Percentiles rank a stretch among this genome's conserved stretches.
Conservation (phyloP, 2,888 invertebrate species). For the Drosophila aldrichi region DNA sequence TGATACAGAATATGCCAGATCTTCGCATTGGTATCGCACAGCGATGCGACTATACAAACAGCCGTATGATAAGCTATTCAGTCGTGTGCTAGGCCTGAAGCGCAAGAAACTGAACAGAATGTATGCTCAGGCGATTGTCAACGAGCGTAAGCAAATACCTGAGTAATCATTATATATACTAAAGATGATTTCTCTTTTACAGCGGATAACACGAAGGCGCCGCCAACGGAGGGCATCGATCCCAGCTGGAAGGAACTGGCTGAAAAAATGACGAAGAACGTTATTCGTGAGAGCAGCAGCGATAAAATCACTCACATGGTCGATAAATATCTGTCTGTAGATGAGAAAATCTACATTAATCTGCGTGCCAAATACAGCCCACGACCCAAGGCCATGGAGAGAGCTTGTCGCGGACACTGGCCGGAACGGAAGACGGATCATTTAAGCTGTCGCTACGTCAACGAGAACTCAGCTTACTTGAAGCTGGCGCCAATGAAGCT, state of each 20-base stretch:
- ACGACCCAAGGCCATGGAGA: slow-evolving; percentile 25
- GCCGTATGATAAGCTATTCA: slow-evolving; percentile 33
- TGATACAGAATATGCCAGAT: slow-evolving; percentile 24
- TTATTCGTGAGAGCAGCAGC: slow-evolving; percentile 28
- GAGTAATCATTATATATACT: neutral
- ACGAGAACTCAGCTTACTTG: slow-evolving; percentile 12
- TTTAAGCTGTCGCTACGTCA: slow-evolving; percentile 34
- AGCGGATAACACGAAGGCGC: slow-evolving; percentile 23
- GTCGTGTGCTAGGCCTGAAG: slow-evolving; percentile 41
- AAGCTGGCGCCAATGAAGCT: slow-evolving; percentile 51
- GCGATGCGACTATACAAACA: slow-evolving; percentile 44
- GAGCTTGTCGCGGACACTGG: slow-evolving; percentile 52
- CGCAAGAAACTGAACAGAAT: slow-evolving; percentile 39
- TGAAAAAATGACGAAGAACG: slow-evolving; percentile 16
- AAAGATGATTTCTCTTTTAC: neutral
- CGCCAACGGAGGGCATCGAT: neutral
- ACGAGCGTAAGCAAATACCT: slow-evolving; percentile 39
- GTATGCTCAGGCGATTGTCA: slow-evolving; percentile 46
- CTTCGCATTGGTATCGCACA: slow-evolving; percentile 56
- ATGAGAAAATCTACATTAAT: slow-evolving; percentile 38
- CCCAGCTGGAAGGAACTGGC: slow-evolving; percentile 27
- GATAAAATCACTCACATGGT: slow-evolving; percentile 27
- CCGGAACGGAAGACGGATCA: slow-evolving; percentile 2
- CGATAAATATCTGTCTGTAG: slow-evolving; percentile 38
- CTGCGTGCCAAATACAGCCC: slow-evolving; percentile 20